phyloP scores from a whole-genome alignment of 1,140 invertebrate species.

The Musca vetustissima region DNA sequence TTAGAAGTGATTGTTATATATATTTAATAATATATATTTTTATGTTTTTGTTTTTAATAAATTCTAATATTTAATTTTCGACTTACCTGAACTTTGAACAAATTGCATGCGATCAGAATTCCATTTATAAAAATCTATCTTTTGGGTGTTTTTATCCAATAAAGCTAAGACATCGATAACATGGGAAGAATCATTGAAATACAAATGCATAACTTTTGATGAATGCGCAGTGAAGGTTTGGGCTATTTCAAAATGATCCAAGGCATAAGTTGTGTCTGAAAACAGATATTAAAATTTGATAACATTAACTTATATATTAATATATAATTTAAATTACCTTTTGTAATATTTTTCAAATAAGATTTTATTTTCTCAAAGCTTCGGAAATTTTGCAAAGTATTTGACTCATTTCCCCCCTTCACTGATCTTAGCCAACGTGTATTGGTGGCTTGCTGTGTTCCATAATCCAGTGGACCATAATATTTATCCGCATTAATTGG shows the following conservation, averaged over 20 bases:
- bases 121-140: constrained; percentile 2
- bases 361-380: not conserved
- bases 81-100: constrained; percentile 10
- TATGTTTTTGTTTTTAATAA: too few relatives aligned
- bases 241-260: constrained; percentile 11
- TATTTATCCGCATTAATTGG: constrained; percentile 34
- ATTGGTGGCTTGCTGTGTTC: not conserved
- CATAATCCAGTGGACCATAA: constrained; percentile 3
- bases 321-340: not conserved
- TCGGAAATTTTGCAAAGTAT: not conserved
- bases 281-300: not conserved
- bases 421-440: not conserved
- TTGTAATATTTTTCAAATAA: not conserved
- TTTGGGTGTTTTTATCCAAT: not conserved
- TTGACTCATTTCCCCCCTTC: not conserved
- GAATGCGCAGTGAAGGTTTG: constrained; percentile 6
- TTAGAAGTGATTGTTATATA: too few relatives aligned
- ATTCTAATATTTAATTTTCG: too few relatives aligned
- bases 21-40: too few relatives aligned
- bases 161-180: not conserved
- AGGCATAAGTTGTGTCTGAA: constrained; percentile 15
- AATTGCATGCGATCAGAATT: not conserved
- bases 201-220: constrained; percentile 4
- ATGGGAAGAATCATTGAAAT: not conserved
- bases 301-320: too few relatives aligned